Evolutionary conservation across 2,797 vertebrate genomes (phyloP).

Genomic region (Sphenodon punctatus): DNA sequence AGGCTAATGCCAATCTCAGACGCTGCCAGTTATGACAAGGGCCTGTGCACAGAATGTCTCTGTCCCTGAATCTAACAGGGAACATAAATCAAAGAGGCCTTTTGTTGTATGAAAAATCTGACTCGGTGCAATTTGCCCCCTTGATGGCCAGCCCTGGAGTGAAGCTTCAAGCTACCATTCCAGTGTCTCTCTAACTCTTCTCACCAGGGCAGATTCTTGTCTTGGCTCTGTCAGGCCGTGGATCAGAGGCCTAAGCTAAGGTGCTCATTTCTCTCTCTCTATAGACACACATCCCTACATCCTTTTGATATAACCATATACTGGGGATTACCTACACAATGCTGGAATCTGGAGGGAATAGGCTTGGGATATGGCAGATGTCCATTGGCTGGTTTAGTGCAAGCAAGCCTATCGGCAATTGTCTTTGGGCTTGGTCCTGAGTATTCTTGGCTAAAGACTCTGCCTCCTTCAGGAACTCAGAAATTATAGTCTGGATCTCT

Average conservation of each 20-base stretch:
- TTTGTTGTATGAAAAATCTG: background rate
- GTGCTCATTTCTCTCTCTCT: constrained; percentile 54
- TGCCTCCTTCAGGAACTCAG: background rate
- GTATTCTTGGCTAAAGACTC: background rate
- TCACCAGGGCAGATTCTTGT: background rate
- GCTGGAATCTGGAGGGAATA: background rate
- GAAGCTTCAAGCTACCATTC: background rate
- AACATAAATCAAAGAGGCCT: background rate
- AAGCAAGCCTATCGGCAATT: background rate
- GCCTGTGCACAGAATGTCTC: background rate
- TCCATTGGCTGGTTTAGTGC: background rate
- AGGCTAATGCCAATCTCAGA: background rate
- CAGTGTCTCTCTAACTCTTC: background rate
- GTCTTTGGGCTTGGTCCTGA: background rate
- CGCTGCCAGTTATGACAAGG: background rate
- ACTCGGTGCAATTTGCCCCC: background rate
- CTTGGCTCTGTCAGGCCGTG: background rate
- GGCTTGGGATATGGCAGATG: background rate
- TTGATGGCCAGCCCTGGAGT: background rate
- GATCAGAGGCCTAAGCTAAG: background rate
- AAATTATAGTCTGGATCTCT: background rate
- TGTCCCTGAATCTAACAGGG: background rate
- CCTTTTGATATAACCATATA: background rate
- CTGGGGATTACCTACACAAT: background rate
- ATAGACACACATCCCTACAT: background rate